phyloP scores from a whole-genome alignment of 53 echinoderm and acorn worm genomes.

The Stichopus horrens region DNA sequence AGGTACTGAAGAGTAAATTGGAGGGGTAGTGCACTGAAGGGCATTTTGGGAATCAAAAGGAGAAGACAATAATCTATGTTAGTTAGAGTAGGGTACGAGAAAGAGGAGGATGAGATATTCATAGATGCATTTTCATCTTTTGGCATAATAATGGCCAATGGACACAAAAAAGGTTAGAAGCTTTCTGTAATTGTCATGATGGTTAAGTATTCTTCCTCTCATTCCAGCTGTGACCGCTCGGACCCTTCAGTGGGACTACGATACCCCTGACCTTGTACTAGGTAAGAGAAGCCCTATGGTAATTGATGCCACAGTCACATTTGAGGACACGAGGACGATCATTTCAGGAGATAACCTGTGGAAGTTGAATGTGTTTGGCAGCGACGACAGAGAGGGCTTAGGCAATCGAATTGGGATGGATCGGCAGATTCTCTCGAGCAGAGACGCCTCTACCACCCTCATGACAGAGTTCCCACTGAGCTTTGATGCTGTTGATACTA shows the following conservation, averaged over 20 bases:
- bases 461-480: constrained; percentile 53
- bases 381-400: constrained; percentile 55
- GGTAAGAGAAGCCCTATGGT: constrained; percentile 63
- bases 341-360: constrained; percentile 75
- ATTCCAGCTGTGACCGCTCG: constrained; percentile 68
- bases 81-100: too few relatives aligned
- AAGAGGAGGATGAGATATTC: not conserved
- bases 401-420: constrained; percentile 63
- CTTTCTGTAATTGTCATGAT: not conserved
- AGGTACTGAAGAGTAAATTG: too few relatives aligned
- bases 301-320: constrained; percentile 61
- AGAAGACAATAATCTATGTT: too few relatives aligned
- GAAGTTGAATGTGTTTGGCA: constrained; percentile 86
- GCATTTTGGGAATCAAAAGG: too few relatives aligned
- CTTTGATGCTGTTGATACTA: constrained; percentile 57
- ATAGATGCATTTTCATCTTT: not conserved
- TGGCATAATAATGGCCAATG: not conserved
- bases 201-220: not conserved
- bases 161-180: not conserved
- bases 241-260: constrained; percentile 71
- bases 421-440: constrained; percentile 59
- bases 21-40: too few relatives aligned
- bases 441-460: constrained; percentile 54
- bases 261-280: constrained; percentile 62
- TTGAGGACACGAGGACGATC: constrained; percentile 61